Conservation (phyloP, 2,797 vertebrate species). For the Galaxias olidus region DNA sequence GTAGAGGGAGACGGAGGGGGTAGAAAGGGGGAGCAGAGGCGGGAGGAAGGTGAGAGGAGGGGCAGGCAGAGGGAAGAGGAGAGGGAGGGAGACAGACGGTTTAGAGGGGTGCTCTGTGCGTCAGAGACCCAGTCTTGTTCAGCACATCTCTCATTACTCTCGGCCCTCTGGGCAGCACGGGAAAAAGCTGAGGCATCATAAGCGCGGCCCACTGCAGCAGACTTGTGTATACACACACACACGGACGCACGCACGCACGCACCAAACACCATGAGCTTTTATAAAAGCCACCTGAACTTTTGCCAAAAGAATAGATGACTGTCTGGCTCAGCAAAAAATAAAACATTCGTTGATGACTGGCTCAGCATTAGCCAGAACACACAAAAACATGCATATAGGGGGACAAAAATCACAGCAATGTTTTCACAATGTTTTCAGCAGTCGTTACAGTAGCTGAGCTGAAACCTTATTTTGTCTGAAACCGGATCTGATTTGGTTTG, state of each 20-base stretch:
- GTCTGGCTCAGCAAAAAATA: conserved; percentile 19
- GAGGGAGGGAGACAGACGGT: not conserved
- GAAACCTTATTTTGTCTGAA: too few species aligned
- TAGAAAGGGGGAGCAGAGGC: not conserved
- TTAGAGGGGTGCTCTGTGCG: conserved; percentile 21
- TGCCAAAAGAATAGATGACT: conserved; percentile 28
- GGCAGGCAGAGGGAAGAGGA: not conserved
- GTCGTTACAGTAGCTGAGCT: too few species aligned
- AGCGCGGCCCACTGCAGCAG: conserved; percentile 26
- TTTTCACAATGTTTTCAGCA: too few species aligned
- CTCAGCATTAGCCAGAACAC: too few species aligned
- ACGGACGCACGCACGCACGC: not conserved
- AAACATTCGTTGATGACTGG: conserved; percentile 7
- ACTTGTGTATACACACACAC: conserved; percentile 9
- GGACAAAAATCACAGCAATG: too few species aligned
- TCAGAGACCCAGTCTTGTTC: conserved; percentile 37
- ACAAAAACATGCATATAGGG: too few species aligned
- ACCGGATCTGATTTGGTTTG: too few species aligned
- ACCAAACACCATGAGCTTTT: not conserved
- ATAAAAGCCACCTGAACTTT: conserved; percentile 23
- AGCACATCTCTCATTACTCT: conserved; percentile 57
- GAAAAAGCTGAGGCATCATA: conserved; percentile 49
- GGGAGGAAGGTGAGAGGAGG: not conserved
- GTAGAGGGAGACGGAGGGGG: conserved; percentile 12
- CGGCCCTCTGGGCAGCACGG: conserved; percentile 25